Conservation (phyloP, 1,140 invertebrate species). For the Drosophila insularis region DNA sequence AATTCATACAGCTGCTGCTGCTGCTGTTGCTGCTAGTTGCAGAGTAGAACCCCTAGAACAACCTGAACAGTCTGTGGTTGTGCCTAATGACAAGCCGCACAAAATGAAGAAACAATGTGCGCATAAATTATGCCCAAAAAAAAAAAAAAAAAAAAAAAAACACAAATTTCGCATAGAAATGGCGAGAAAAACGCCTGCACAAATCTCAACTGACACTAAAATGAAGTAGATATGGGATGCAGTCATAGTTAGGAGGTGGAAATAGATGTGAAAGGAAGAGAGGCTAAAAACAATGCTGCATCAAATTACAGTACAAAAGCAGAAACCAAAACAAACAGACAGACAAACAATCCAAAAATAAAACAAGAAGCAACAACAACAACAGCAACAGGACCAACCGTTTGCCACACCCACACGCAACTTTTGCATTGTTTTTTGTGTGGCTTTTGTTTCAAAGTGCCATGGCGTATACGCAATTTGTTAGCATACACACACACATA, state of each 20-base stretch:
- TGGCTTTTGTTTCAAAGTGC: conserved; percentile 79
- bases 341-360: conserved; percentile 29
- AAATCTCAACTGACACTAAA: conserved; percentile 61
- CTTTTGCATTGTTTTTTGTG: conserved; percentile 41
- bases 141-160: not conserved
- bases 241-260: conserved; percentile 13
- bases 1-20: conserved; percentile 65
- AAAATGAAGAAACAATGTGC: conserved; percentile 77
- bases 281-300: conserved; percentile 68
- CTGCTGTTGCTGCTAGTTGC: conserved; percentile 23
- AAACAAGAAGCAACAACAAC: conserved; percentile 1
- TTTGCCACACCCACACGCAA: conserved; percentile 50
- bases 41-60: not conserved
- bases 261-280: conserved; percentile 25
- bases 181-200: conserved; percentile 33
- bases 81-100: conserved; percentile 62
- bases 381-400: not conserved
- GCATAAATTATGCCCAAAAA: conserved; percentile 67
- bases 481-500: conserved; percentile 15
- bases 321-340: conserved; percentile 40
- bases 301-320: conserved; percentile 75
- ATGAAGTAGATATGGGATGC: conserved; percentile 11
- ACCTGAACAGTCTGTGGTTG: not conserved
- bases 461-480: conserved; percentile 76
- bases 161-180: conserved; percentile 66